A percentile compares a stretch with the other conserved stretches of the same genome.
Conservation (phyloP, 2,113 vertebrate genomes). For the Vulpes ferrilata region DNA sequence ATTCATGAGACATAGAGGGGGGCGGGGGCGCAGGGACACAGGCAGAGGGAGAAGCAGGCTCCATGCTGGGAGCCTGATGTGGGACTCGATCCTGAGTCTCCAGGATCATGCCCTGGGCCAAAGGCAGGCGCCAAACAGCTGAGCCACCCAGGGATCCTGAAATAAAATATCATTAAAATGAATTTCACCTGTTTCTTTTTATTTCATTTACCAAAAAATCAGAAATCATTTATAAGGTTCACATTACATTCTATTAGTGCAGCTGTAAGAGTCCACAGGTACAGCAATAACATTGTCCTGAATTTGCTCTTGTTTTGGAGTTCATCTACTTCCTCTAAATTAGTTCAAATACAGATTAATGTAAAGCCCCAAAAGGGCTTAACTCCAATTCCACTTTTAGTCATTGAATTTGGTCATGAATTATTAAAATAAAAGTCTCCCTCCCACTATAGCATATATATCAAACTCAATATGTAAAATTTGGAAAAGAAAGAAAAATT, state of each 20-base stretch:
- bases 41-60: too few species aligned
- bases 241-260: neutral
- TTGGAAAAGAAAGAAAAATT: conserved; percentile 13
- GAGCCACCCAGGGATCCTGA: too few species aligned
- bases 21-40: too few species aligned
- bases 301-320: neutral
- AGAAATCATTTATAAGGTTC: neutral
- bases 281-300: neutral
- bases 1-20: too few species aligned
- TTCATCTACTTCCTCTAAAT: neutral
- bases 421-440: neutral
- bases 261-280: neutral
- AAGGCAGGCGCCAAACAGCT: too few species aligned
- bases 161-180: neutral
- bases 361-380: neutral
- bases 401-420: neutral
- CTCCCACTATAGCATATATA: neutral
- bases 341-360: neutral
- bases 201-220: neutral
- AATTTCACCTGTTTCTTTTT: conserved; percentile 22
- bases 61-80: too few species aligned
- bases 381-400: neutral
- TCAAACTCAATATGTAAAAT: conserved; percentile 1
- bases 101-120: too few species aligned
- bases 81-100: too few species aligned